Evolutionary conservation across 2,113 vertebrate genomes (phyloP).

Genomic region (Pitta sordida): DNA sequence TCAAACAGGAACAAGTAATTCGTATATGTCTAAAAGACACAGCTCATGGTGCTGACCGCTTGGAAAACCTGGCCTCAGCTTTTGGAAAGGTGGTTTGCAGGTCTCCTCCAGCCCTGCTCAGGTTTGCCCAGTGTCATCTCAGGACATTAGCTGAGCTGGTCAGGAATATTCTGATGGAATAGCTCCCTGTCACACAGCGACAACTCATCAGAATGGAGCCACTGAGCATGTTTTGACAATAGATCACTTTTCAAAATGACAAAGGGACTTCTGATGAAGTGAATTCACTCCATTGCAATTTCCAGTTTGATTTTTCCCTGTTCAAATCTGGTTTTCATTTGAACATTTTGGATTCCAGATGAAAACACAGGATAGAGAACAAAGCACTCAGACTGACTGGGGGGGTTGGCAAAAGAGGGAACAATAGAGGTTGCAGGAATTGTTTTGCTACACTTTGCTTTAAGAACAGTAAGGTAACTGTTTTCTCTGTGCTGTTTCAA

Average conservation of each 20-base stretch:
- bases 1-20: background rate
- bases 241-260: background rate
- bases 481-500: background rate
- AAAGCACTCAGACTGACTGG: background rate
- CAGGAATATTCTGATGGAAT: background rate
- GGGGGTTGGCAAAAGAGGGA: background rate
- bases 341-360: background rate
- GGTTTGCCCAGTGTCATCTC: background rate
- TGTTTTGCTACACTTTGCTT: background rate
- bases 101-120: background rate
- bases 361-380: background rate
- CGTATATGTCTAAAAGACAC: accelerated
- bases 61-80: background rate
- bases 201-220: background rate
- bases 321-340: background rate
- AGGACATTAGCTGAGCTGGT: background rate
- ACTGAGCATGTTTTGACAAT: background rate
- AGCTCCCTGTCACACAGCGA: background rate
- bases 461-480: background rate
- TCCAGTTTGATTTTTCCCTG: background rate
- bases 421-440: background rate
- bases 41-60: accelerated
- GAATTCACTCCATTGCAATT: background rate
- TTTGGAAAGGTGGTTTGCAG: background rate
- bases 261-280: background rate